Conservation (phyloP, 1,140 invertebrate genomes). For the Manduca sexta region DNA sequence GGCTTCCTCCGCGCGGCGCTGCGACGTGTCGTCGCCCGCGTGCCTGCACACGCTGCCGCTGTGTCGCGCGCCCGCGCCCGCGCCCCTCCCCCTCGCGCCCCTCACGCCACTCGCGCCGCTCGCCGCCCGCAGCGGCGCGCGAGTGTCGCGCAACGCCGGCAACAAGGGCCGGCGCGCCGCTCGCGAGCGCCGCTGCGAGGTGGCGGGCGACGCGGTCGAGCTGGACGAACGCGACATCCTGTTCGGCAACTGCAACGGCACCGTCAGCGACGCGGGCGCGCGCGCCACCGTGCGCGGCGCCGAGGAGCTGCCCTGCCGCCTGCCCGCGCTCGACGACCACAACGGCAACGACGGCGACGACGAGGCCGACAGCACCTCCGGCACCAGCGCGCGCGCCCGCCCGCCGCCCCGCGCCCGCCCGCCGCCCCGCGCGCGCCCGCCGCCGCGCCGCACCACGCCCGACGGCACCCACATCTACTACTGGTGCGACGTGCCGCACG, state of each 20-base stretch:
- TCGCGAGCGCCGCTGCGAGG: conserved; percentile 74
- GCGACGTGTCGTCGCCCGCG: conserved; percentile 53
- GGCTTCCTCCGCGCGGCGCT: conserved; percentile 56
- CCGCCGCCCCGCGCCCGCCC: conserved; percentile 38
- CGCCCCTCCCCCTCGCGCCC: conserved; percentile 32
- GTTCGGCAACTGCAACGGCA: conserved; percentile 20
- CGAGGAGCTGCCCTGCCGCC: conserved; percentile 77
- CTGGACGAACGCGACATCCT: conserved; percentile 13
- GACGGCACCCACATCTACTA: conserved; percentile 89
- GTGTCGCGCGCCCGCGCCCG: conserved; percentile 43
- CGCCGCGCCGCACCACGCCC: conserved; percentile 83
- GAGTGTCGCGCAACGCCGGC: conserved; percentile 17
- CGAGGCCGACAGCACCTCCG: conserved; percentile 49
- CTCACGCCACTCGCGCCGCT: conserved; percentile 61
- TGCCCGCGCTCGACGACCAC: conserved; percentile 22
- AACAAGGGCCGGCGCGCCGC: conserved; percentile 65
- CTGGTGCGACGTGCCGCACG: conserved; percentile 82
- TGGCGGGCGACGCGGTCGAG: conserved; percentile 75
- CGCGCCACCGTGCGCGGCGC: conserved; percentile 78
- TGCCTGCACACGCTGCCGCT: conserved; percentile 68
- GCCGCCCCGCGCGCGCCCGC: conserved; percentile 57
- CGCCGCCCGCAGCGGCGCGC: conserved; percentile 31
- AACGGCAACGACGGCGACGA: conserved; percentile 1
- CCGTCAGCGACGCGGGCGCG: conserved; percentile 73
- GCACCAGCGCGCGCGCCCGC: conserved; percentile 76